Evolutionary conservation across 2,888 invertebrate species (phyloP), one percentile per base, ranked within the genome.

Genomic region (Drosophila niveifrons): DNA sequence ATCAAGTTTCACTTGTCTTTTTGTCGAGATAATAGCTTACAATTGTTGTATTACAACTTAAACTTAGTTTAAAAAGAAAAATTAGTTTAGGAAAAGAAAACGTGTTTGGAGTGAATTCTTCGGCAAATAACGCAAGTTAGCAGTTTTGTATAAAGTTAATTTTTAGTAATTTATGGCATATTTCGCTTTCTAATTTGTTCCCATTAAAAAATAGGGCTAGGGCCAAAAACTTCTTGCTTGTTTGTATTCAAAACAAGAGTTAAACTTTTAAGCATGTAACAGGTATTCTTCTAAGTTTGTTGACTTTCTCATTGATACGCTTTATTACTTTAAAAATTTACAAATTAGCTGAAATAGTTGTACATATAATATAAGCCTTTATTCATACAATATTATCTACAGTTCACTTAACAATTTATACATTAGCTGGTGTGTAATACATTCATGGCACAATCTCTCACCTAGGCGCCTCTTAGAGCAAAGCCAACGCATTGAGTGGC

Each of bases 381-480:
- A 78, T 77, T 80, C 13, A 67, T 66, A 67, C 11, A 72, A 72
- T 67, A 67, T 68, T 66, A 66, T 81, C 67, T 83, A 83, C 72
- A 84, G 66, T 78, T 89, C 62, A 70, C 64, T 70, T 72, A 78
- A 63, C 47, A 13, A 67, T 47, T 57, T 75, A 48, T 66, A 78
- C 56, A 80, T 71, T 57, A 73, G 56, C 66, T 67, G 87, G 59
- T 62, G 66, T 88, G 66, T 88, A 83, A 88, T 88, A 83, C 89
- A 86, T 86, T 83, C 70, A 83, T 83, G 83, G 83, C 83, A 83
- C 83, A 88, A 86, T 87, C 71, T 79, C 66, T 66, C 66, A 57
- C 41, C 55, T 62, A 64, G 68, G 68, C 77, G 56, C 55, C 65
- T 46, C 51, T 48, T 55, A 55, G 50, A 51, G 74, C 57, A 55